Percentiles rank a stretch among this genome's conserved stretches.
Evolutionary conservation across 35 echinoderm and acorn worm species (phyloP).

Genomic region (Heliocidaris erythrogramma): DNA sequence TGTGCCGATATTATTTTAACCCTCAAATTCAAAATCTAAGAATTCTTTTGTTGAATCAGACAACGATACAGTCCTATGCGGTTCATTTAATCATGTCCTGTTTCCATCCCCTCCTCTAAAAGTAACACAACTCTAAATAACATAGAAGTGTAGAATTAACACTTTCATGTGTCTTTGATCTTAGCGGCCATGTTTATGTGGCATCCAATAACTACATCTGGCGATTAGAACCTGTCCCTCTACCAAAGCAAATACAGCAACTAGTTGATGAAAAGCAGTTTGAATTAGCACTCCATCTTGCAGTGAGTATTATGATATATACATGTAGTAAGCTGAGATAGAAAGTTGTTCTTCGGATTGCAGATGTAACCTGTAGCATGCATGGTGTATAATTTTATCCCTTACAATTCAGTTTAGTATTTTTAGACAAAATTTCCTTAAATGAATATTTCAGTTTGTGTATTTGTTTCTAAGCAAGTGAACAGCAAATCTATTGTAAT

Average conservation of each 20-base stretch:
- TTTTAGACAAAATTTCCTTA: too few relatives aligned
- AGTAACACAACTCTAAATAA: too few relatives aligned
- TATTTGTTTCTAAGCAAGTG: too few relatives aligned
- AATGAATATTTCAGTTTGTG: too few relatives aligned
- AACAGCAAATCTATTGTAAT: too few relatives aligned
- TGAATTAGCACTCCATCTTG: slow-evolving; percentile 95
- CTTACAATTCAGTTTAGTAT: too few relatives aligned
- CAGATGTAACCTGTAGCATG: too few relatives aligned
- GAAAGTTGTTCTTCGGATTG: too few relatives aligned
- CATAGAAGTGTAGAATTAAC: background rate
- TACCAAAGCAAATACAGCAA: slow-evolving; percentile 77
- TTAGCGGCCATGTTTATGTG: slow-evolving; percentile 92
- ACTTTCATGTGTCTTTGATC: slow-evolving; percentile 29
- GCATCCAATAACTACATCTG: slow-evolving; percentile 93
- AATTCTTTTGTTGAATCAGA: background rate
- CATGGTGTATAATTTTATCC: too few relatives aligned
- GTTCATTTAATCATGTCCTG: background rate
- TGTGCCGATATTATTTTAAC: background rate
- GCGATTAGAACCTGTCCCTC: slow-evolving; percentile 88
- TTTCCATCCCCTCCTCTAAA: background rate
- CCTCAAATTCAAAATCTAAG: background rate
- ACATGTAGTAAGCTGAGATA: background rate
- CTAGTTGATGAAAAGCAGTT: slow-evolving; percentile 94
- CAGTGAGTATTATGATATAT: slow-evolving; percentile 67
- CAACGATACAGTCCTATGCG: background rate